A percentile compares a stretch with the other conserved stretches of the same genome.
phyloP scores from a whole-genome alignment of 1,140 invertebrate genomes.

The Hetaerina americana region DNA sequence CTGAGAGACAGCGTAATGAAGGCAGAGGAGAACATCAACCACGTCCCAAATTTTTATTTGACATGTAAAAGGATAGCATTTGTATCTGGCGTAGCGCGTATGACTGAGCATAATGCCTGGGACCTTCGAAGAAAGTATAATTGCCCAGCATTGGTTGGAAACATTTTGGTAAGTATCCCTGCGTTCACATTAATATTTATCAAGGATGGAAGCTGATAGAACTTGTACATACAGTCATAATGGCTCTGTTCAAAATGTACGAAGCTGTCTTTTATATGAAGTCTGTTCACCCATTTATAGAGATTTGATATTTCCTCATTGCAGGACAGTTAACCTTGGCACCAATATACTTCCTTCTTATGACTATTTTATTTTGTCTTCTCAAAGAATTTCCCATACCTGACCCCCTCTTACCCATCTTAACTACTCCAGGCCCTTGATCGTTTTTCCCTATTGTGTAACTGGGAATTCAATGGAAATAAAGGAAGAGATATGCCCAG shows the following conservation, averaged over 20 bases:
- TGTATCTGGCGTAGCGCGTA: background rate
- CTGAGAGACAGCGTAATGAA: background rate
- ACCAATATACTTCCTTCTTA: background rate
- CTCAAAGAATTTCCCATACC: too few species aligned
- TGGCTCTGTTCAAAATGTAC: background rate
- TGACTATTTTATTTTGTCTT: too few species aligned
- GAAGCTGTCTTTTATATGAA: background rate
- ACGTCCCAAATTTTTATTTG: background rate
- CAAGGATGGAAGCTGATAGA: too few species aligned
- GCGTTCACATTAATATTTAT: background rate
- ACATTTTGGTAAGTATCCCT: background rate
- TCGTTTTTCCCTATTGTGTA: too few species aligned
- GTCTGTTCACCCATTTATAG: background rate
- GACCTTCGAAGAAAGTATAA: background rate
- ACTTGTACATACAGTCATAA: too few species aligned
- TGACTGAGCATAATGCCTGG: background rate
- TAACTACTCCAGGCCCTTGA: too few species aligned
- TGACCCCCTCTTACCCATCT: too few species aligned
- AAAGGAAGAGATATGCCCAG: too few species aligned
- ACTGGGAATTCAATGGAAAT: too few species aligned
- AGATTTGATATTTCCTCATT: background rate
- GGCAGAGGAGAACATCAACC: background rate
- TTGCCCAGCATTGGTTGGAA: background rate
- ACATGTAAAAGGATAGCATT: background rate
- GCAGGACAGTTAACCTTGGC: background rate